Conservation (phyloP, 2,113 vertebrate species). For the Oncorhynchus kisutch region DNA sequence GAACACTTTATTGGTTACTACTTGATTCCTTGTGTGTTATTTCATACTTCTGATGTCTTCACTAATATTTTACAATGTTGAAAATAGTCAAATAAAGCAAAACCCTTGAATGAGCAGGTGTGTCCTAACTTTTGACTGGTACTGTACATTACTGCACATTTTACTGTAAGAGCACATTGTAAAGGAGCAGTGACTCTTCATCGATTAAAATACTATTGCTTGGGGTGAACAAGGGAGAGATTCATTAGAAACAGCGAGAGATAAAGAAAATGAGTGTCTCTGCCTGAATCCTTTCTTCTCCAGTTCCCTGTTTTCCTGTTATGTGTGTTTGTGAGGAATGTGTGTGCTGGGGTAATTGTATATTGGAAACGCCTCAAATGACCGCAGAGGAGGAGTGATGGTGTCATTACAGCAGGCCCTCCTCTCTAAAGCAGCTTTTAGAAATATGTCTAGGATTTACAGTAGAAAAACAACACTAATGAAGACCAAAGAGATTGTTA, state of each 20-base stretch:
- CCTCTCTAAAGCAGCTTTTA: conserved; percentile 36
- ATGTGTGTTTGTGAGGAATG: conserved; percentile 48
- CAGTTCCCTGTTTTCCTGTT: conserved; percentile 2
- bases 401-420: conserved; percentile 40
- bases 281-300: not conserved
- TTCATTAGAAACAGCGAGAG: conserved; percentile 31
- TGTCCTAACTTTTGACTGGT: too few species aligned
- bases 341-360: conserved; percentile 47
- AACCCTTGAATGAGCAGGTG: too few species aligned
- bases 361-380: conserved; percentile 54
- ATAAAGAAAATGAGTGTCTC: not conserved
- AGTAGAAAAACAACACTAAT: conserved; percentile 13
- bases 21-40: too few species aligned
- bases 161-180: too few species aligned
- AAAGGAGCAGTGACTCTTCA: too few species aligned
- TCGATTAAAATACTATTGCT: not conserved
- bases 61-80: too few species aligned
- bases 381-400: conserved; percentile 47
- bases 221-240: conserved; percentile 18
- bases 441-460: conserved; percentile 42
- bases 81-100: too few species aligned
- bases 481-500: not conserved
- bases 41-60: too few species aligned
- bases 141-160: too few species aligned
- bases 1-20: too few species aligned